Evolutionary conservation across 2,888 invertebrate species (phyloP), one percentile per base, ranked within the genome.

Genomic region (Ophion slaviceki): DNA sequence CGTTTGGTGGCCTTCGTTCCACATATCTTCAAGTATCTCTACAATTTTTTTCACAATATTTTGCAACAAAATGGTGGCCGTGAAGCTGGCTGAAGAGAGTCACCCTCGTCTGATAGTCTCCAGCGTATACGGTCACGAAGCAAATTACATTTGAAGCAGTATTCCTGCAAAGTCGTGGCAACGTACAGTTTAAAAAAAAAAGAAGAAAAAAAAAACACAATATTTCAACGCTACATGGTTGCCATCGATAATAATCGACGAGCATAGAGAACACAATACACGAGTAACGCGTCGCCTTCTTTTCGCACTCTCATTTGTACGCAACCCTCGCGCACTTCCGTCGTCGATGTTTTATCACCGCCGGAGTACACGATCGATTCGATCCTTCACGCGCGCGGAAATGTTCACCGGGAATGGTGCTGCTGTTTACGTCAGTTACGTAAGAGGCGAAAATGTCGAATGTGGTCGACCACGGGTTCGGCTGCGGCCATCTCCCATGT

Each of bases 351-450:
- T 57, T 57, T 59, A 32, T 47, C 36, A 62, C 45, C 14, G 47
- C n/a, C 76, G 40, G 17, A 64, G 53, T 64, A 76, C 64, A 47
- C 47, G 28, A 17, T 32, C 64, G 75, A 14, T 74, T 62, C 64
- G 36, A 5, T 32, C 24, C 11, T 24, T 84, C 75, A 75, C 80
- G 76, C 75, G 66, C 66, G 40, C 80, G 80, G 80, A 84, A 80
- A 80, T 84, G 76, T 80, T 71, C 64, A 76, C 28, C 1, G 28
- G n/a, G 32, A 32, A 32, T 17, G 6, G 7, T 20, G 7, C 20
- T 6, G 28, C 8, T 28, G 53, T 62, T 4, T 53, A 57, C 32
- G 36, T 68, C 66, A 40, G 20, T 77, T 57, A 20, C 40, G 8
- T 57, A 32, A 40, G 28, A 40, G 36, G 14, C 2, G 32, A 2